Evolutionary conservation across 2,113 vertebrate genomes (phyloP), one percentile per base, ranked within the genome.

Genomic region (Bostrychus sinensis): DNA sequence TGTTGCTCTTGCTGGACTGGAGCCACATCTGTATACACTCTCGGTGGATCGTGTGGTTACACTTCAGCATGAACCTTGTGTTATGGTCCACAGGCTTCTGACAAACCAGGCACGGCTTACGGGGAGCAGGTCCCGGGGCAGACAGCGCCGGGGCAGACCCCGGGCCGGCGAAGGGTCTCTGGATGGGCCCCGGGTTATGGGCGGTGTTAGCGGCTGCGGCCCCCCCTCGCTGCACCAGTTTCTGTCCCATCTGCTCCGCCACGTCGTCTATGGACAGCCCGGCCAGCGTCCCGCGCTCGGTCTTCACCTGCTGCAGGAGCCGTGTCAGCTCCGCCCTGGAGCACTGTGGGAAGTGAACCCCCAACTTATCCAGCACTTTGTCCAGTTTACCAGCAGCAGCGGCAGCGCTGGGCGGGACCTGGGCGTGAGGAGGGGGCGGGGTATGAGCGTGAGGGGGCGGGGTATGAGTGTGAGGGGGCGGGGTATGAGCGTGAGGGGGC

Each of bases 271-370:
- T 92, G 36, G 94, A 95, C 82, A 97, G 91, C 1, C 96, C 96
- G 0, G 94, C 93, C 87, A 97, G 84, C 12, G 95, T 97, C 32
- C 94, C 93, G 0, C 96, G 93, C 0, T 92, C 92, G 0, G 82
- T 92, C 89, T 98, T 98, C 72, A 98, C 95, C 84, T 96, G 95
- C 92, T 96, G 94, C 65, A 98, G 92, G 56, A 95, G 92, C 28
- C 82, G 85, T 62, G 87, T 96, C 81, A 98, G 92, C 81, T 95
- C 94, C 8, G 83, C 72, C 85, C 93, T 94, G 88, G 83, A 94
- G 88, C 93, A 95, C 60, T 94, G 92, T 0, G 96, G 95, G 69
- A 95, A 98, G 0, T 91, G 89, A 6, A 84, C 10, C 34, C 93
- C 57, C 1, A 98, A 75, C 79, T 93, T 95, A 79, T 98, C 95